Percentiles rank a stretch among this genome's conserved stretches.
Evolutionary conservation across 2,888 invertebrate genomes (phyloP).

Genomic region (Eumacrocentrus americanus): DNA sequence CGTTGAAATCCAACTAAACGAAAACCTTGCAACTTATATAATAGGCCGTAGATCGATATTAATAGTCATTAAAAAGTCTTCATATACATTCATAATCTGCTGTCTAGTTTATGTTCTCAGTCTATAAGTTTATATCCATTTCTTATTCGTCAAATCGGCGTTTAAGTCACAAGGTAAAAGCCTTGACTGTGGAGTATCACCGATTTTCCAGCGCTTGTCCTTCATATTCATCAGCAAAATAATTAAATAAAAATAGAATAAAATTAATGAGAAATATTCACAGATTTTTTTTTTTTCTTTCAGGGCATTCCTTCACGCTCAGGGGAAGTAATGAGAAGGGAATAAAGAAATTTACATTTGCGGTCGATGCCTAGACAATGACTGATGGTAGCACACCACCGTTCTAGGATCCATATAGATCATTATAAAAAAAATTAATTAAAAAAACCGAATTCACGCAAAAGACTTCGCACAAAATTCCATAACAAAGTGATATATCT

Average conservation of each 20-base stretch:
- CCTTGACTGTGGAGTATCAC: conserved; percentile 13
- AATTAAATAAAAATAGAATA: not conserved
- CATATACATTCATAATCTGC: too few species aligned
- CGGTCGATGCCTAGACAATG: conserved; percentile 3
- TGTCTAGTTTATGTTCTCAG: not conserved
- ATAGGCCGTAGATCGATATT: too few species aligned
- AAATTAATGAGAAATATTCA: not conserved
- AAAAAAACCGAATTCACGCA: not conserved
- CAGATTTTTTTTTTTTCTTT: not conserved
- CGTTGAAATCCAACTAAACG: too few species aligned
- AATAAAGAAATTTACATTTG: conserved; percentile 14
- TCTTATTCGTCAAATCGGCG: too few species aligned
- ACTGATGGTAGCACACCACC: not conserved
- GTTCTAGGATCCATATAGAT: too few species aligned
- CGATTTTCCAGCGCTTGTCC: not conserved
- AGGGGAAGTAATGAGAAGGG: not conserved
- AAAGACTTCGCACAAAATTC: too few species aligned
- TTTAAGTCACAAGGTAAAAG: conserved; percentile 23
- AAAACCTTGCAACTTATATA: too few species aligned
- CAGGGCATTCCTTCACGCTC: not conserved
- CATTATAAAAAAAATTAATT: not conserved
- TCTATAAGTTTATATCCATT: too few species aligned
- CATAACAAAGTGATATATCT: too few species aligned
- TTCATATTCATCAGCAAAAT: not conserved
- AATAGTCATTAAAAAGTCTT: too few species aligned